A percentile compares a stretch with the other conserved stretches of the same genome.
phyloP scores from a whole-genome alignment of 23 tunicate genomes.

The Halocynthia aurantium region DNA sequence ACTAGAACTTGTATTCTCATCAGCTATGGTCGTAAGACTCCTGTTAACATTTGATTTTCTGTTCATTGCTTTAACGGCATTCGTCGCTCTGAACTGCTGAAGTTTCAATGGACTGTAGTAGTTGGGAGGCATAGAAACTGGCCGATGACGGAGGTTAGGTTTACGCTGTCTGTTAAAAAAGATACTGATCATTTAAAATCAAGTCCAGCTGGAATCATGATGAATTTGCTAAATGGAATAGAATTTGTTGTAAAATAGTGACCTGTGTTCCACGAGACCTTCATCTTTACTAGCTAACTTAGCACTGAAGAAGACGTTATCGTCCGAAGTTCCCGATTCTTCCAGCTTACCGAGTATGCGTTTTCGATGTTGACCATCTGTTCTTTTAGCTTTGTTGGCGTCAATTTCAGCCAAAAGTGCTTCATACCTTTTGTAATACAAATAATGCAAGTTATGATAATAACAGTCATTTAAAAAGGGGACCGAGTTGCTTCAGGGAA shows the following conservation, averaged over 20 bases:
- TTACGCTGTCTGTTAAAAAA: neutral
- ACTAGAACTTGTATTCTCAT: neutral
- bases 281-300: neutral
- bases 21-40: neutral
- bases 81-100: constrained; percentile 1
- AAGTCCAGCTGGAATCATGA: too few relatives aligned
- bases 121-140: constrained; percentile 86
- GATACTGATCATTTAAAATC: too few relatives aligned
- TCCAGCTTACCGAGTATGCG: constrained; percentile 2
- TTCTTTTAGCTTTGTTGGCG: constrained; percentile 7
- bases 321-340: constrained; percentile 21
- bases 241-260: too few relatives aligned
- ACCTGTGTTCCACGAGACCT: neutral
- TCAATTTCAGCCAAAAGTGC: constrained; percentile 12
- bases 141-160: constrained; percentile 22
- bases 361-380: neutral
- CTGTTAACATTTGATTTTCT: neutral
- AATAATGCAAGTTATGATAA: neutral
- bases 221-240: too few relatives aligned
- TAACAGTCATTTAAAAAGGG: too few relatives aligned
- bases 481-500: too few relatives aligned
- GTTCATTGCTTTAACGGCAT: neutral
- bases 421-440: constrained; percentile 1
- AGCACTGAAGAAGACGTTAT: constrained; percentile 5
- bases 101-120: constrained; percentile 35